These are phyloP conservation scores for Hyppa rectilinea DNA, from an alignment of 2,888 invertebrate species.

Conservation along the genomic window DNA sequence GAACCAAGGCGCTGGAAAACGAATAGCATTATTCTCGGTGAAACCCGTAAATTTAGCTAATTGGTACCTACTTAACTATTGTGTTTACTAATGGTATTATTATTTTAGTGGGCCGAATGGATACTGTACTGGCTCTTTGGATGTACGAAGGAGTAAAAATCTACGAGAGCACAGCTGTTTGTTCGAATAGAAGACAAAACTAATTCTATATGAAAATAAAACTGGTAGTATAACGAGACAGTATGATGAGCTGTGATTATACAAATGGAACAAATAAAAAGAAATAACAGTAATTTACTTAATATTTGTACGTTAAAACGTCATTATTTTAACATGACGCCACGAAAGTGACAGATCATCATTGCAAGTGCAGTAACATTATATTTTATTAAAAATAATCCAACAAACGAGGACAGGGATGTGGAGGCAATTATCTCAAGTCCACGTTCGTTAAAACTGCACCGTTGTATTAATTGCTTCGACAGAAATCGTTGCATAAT, in stretches of 20 bases:
- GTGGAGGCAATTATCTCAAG: constrained; percentile 43
- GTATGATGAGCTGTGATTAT: constrained; percentile 24
- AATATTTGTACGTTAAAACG: constrained; percentile 19
- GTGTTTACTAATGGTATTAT: too few species aligned
- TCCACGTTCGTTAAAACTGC: constrained; percentile 48
- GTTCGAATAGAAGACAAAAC: background rate
- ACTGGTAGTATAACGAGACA: constrained; percentile 18
- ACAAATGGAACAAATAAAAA: constrained; percentile 24
- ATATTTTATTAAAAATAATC: constrained; percentile 53
- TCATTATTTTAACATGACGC: constrained; percentile 35
- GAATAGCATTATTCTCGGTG: too few species aligned
- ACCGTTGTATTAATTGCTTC: constrained; percentile 29
- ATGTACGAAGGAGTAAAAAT: too few species aligned
- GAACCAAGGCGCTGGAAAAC: too few species aligned
- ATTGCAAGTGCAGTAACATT: constrained; percentile 33
- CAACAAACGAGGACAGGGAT: constrained; percentile 42
- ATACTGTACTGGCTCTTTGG: too few species aligned
- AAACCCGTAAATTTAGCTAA: too few species aligned
- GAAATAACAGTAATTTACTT: constrained; percentile 33
- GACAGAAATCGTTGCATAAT: constrained; percentile 37
- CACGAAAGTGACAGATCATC: constrained; percentile 16
- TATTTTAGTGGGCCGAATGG: too few species aligned
- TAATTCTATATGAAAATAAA: background rate
- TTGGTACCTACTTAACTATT: too few species aligned
- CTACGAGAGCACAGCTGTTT: too few species aligned